Percentiles rank a stretch among this genome's conserved stretches.
phyloP scores from a whole-genome alignment of 2,888 invertebrate species.

The Synergus itoensis region DNA sequence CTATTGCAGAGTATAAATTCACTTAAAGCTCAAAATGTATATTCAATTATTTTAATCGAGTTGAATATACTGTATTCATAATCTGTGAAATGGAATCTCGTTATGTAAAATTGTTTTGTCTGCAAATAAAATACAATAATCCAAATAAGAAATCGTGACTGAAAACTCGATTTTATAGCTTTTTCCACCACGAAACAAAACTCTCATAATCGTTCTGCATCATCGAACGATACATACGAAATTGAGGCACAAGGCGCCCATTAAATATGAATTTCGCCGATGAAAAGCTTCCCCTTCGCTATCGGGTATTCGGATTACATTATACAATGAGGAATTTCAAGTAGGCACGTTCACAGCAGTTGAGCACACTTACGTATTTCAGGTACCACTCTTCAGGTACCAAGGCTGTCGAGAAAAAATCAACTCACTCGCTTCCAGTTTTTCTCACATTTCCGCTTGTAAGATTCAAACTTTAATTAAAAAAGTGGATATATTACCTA shows the following conservation, averaged over 20 bases:
- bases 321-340: slow-evolving; percentile 57
- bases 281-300: slow-evolving; percentile 55
- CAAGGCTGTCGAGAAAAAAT: not conserved
- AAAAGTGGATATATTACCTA: slow-evolving; percentile 60
- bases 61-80: no score
- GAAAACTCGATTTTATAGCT: not conserved
- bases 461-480: slow-evolving; percentile 73
- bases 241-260: slow-evolving; percentile 37
- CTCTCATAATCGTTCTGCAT: not conserved
- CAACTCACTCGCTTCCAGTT: not conserved
- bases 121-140: not conserved
- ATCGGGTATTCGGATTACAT: slow-evolving; percentile 55
- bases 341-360: slow-evolving; percentile 58
- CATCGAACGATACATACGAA: not conserved
- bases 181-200: not conserved
- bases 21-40: no score
- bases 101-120: not conserved
- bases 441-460: not conserved
- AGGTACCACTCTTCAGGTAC: slow-evolving; percentile 34
- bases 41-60: no score
- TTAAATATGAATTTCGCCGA: slow-evolving; percentile 52
- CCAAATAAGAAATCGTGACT: not conserved
- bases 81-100: not conserved
- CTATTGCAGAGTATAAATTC: no score
- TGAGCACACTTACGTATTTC: slow-evolving; percentile 61